A percentile compares a stretch with the other conserved stretches of the same genome.
Evolutionary conservation across 2,113 vertebrate species (phyloP).

Genomic region (Anguilla japonica): DNA sequence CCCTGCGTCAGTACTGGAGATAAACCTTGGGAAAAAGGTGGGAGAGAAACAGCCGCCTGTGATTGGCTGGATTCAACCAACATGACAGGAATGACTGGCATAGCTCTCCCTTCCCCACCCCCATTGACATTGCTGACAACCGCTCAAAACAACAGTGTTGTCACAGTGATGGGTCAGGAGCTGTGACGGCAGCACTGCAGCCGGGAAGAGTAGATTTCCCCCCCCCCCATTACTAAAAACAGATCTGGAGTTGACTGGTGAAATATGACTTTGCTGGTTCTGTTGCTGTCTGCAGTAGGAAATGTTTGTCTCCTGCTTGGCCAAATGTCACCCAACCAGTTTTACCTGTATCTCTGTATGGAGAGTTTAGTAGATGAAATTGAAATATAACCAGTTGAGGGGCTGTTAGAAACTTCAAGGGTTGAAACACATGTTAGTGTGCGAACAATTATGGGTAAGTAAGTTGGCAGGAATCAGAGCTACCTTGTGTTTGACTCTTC

Average conservation of each 20-base stretch:
- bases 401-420: neutral
- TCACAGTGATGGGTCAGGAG: conserved; percentile 3
- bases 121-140: conserved; percentile 17
- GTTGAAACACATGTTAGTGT: neutral
- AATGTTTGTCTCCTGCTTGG: neutral
- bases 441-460: neutral
- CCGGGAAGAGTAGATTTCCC: conserved; percentile 40
- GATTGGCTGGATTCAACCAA: conserved; percentile 15
- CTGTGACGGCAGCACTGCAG: conserved; percentile 27
- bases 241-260: conserved; percentile 39
- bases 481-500: neutral
- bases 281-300: neutral
- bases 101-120: neutral
- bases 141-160: conserved; percentile 27
- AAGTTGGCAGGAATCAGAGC: neutral
- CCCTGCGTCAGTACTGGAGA: neutral
- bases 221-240: conserved; percentile 48
- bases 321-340: neutral
- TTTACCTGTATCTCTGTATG: neutral
- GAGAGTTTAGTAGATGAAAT: neutral
- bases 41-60: conserved; percentile 20
- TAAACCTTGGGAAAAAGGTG: conserved; percentile 35
- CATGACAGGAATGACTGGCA: neutral
- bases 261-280: neutral
- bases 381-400: neutral